Conservation (phyloP, 2,797 vertebrate species). For the Anisognathus igniventris region DNA sequence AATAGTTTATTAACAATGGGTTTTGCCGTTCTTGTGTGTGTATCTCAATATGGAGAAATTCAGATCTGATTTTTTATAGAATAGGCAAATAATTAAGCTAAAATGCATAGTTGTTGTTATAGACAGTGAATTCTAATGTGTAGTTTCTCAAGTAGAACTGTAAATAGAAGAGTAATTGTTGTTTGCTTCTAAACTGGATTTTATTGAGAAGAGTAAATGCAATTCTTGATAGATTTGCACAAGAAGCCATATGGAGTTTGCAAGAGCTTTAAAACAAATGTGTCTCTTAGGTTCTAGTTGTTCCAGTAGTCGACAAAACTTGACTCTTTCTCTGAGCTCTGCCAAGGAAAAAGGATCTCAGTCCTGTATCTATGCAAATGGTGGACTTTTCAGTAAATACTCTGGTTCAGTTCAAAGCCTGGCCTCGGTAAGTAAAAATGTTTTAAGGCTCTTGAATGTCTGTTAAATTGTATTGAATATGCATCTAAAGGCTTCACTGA, state of each 20-base stretch:
- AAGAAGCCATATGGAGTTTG: neutral
- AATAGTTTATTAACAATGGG: neutral
- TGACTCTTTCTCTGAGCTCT: slow-evolving; percentile 84
- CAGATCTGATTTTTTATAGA: neutral
- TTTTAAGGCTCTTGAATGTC: neutral
- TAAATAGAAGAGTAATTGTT: neutral
- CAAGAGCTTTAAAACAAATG: neutral
- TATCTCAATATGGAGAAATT: neutral
- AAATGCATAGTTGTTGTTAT: neutral
- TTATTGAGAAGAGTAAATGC: neutral
- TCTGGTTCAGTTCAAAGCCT: slow-evolving; percentile 89
- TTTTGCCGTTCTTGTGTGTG: neutral
- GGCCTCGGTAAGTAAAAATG: slow-evolving; percentile 81
- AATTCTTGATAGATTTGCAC: neutral
- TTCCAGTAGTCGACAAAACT: slow-evolving; percentile 82
- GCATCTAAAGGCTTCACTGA: neutral
- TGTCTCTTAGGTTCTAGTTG: slow-evolving; percentile 79
- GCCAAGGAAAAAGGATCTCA: slow-evolving; percentile 79
- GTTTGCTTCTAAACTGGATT: neutral
- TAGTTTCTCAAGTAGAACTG: neutral
- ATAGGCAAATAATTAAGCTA: neutral
- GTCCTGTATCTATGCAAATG: slow-evolving; percentile 76
- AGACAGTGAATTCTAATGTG: neutral
- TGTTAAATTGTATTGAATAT: neutral
- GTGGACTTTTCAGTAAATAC: slow-evolving; percentile 82